A percentile compares a stretch with the other conserved stretches of the same genome.
phyloP scores from a whole-genome alignment of 1,140 invertebrate genomes.

The Cydia splendana region DNA sequence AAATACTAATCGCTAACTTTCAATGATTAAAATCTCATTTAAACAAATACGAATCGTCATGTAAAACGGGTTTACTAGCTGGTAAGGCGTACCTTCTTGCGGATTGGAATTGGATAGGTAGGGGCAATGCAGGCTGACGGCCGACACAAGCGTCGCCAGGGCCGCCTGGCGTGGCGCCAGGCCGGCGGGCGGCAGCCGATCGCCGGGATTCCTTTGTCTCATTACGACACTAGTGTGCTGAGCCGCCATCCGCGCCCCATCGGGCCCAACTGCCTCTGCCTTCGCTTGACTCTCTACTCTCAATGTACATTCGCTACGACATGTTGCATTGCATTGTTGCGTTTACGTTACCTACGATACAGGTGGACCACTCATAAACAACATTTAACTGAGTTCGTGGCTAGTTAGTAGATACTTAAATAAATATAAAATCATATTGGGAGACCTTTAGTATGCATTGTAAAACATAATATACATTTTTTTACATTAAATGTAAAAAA shows the following conservation, averaged over 20 bases:
- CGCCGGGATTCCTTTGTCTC: constrained; percentile 78
- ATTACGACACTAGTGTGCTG: constrained; percentile 50
- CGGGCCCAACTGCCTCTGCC: background rate
- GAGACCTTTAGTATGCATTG: no score
- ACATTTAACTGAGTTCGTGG: background rate
- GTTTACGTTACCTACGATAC: constrained; percentile 6
- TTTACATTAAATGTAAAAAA: background rate
- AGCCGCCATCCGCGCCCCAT: constrained; percentile 19
- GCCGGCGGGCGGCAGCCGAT: constrained; percentile 73
- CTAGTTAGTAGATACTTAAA: no score
- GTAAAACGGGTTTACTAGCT: constrained; percentile 21
- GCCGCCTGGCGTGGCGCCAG: constrained; percentile 77
- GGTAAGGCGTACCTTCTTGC: constrained; percentile 11
- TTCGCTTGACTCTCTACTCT: constrained; percentile 22
- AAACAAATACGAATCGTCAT: background rate
- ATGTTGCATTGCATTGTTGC: background rate
- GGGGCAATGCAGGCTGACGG: constrained; percentile 56
- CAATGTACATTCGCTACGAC: background rate
- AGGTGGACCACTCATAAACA: background rate
- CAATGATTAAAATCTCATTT: constrained; percentile 1
- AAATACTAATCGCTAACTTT: background rate
- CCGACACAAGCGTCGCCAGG: constrained; percentile 70
- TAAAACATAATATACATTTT: no score
- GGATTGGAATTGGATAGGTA: constrained; percentile 33
- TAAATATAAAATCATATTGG: no score